Percentiles rank a stretch among this genome's conserved stretches.
These are phyloP conservation scores for Eulemur rubriventer DNA, from an alignment of 2,797 vertebrate species.

Conservation along the genomic window DNA sequence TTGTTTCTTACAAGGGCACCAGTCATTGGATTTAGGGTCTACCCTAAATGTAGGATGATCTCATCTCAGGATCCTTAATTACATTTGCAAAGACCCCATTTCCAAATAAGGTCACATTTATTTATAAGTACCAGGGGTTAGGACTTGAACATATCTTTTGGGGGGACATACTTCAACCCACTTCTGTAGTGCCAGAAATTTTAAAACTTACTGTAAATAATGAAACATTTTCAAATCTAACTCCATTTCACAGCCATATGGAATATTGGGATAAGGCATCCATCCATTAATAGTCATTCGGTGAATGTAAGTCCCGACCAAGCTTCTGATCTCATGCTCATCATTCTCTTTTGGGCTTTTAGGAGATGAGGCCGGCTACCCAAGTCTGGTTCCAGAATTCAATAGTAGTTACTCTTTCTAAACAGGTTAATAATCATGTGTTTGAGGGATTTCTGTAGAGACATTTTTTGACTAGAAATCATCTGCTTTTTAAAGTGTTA, in stretches of 20 bases:
- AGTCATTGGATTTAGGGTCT: background rate
- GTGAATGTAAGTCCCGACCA: background rate
- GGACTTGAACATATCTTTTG: background rate
- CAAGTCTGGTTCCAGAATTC: background rate
- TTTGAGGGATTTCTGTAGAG: background rate
- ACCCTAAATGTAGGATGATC: background rate
- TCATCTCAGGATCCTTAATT: constrained; percentile 1
- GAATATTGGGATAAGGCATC: background rate
- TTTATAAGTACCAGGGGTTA: background rate
- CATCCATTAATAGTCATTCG: background rate
- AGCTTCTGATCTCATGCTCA: background rate
- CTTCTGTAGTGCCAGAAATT: background rate
- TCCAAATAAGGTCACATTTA: background rate
- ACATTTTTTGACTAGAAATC: background rate
- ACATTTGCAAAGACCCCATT: constrained; percentile 10
- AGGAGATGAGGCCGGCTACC: background rate
- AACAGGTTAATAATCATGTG: background rate
- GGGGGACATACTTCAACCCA: background rate
- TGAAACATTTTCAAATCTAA: background rate
- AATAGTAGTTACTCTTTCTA: background rate
- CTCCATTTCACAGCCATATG: background rate
- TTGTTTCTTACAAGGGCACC: background rate
- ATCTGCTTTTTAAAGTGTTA: background rate
- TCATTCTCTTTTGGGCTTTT: background rate
- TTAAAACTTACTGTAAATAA: background rate